These are phyloP conservation scores for Pachyseris speciosa DNA, from an alignment of 64 coral and sea anemone species.

Conservation along the genomic window DNA sequence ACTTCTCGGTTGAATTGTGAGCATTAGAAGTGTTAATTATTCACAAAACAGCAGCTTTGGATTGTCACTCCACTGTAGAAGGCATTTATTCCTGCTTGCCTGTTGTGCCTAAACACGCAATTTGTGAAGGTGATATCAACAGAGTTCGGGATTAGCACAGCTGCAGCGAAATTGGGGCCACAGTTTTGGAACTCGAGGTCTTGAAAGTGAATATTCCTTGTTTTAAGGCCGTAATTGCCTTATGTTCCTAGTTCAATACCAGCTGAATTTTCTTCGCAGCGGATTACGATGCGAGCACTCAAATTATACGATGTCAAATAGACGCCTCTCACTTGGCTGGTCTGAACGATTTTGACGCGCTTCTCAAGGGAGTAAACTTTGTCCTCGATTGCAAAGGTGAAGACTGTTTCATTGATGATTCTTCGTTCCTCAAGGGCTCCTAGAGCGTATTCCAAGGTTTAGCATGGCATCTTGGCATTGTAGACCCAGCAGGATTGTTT, in stretches of 20 bases:
- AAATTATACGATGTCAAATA: background rate
- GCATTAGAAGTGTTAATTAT: conserved; percentile 84
- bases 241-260: conserved; percentile 37
- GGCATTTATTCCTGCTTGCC: conserved; percentile 71
- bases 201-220: conserved; percentile 66
- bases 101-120: conserved; percentile 72
- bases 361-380: conserved; percentile 1
- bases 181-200: conserved; percentile 69
- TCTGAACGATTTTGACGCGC: background rate
- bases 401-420: conserved; percentile 8
- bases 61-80: conserved; percentile 75
- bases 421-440: background rate
- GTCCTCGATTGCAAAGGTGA: conserved; percentile 49
- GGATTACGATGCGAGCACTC: background rate
- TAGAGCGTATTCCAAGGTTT: background rate
- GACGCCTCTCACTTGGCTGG: background rate
- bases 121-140: conserved; percentile 47
- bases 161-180: conserved; percentile 68
- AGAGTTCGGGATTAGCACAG: conserved; percentile 65
- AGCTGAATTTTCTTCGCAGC: background rate
- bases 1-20: background rate
- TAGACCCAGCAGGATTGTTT: background rate
- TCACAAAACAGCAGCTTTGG: conserved; percentile 59
- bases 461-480: background rate
- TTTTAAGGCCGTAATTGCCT: background rate